These are phyloP conservation scores for Hiodon tergisus DNA, from an alignment of 2,113 vertebrate species.

Conservation along the genomic window DNA sequence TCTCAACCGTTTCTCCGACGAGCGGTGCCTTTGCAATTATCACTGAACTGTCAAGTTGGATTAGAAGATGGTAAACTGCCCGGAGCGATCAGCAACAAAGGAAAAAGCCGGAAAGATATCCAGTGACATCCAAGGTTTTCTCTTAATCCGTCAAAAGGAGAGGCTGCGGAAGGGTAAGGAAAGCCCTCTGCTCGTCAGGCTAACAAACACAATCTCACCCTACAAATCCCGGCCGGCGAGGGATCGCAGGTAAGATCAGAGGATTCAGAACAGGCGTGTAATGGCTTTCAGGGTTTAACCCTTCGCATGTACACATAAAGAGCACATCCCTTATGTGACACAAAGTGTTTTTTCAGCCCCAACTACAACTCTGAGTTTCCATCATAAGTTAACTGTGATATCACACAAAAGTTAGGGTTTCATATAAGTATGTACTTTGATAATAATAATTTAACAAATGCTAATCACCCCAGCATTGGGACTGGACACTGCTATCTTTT, in stretches of 20 bases:
- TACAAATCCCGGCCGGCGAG: slow-evolving; percentile 28
- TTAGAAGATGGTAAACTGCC: slow-evolving; percentile 48
- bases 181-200: slow-evolving; percentile 35
- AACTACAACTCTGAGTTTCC: too few species aligned
- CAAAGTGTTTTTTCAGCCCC: too few species aligned
- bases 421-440: too few species aligned
- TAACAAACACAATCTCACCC: slow-evolving; percentile 45
- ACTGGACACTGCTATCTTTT: too few species aligned
- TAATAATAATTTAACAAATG: too few species aligned
- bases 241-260: slow-evolving; percentile 41
- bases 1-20: slow-evolving; percentile 43
- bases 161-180: slow-evolving; percentile 19
- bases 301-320: slow-evolving; percentile 33
- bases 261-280: slow-evolving; percentile 37
- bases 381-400: too few species aligned
- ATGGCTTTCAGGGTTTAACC: slow-evolving; percentile 39
- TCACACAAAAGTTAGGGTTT: too few species aligned
- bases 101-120: slow-evolving; percentile 34
- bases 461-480: too few species aligned
- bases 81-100: slow-evolving; percentile 42
- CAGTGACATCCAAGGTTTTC: slow-evolving; percentile 41
- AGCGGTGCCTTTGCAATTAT: slow-evolving; percentile 51
- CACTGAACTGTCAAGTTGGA: slow-evolving; percentile 60
- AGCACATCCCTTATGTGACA: neutral
- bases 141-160: slow-evolving; percentile 33